Evolutionary conservation across 2,888 invertebrate species (phyloP).

Genomic region (Oscheius sp.): DNA sequence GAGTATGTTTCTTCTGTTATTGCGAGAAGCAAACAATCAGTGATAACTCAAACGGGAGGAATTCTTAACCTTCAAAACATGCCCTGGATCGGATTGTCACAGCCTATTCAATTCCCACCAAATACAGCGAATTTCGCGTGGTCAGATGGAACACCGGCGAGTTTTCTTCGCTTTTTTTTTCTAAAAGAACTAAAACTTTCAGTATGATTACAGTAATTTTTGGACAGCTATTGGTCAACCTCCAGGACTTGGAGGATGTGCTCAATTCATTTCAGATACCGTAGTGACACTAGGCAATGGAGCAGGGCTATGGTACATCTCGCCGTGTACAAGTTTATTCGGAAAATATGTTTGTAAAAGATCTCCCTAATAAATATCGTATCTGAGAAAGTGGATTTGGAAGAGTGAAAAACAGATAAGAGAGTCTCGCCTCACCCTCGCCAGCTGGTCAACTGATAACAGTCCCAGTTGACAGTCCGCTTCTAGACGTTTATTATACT

Average conservation of each 20-base stretch:
- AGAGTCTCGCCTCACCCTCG: too few relatives aligned
- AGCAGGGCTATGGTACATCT: background rate
- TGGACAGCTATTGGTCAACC: background rate
- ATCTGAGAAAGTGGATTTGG: background rate
- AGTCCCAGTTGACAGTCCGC: too few relatives aligned
- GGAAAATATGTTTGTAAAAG: background rate
- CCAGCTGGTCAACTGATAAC: too few relatives aligned
- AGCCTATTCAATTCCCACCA: background rate
- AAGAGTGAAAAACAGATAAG: too few relatives aligned
- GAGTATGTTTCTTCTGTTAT: slow-evolving; percentile 8
- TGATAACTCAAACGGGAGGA: background rate
- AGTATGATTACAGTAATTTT: background rate
- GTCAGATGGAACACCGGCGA: background rate
- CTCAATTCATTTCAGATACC: background rate
- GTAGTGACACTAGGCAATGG: background rate
- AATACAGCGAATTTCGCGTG: background rate
- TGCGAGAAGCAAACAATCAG: background rate
- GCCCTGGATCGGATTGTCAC: background rate
- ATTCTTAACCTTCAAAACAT: background rate
- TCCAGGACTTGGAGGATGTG: background rate
- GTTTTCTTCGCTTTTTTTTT: background rate
- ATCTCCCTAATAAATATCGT: background rate
- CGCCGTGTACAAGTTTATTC: background rate
- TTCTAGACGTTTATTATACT: too few relatives aligned
- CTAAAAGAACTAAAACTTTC: background rate